Evolutionary conservation across 2,797 vertebrate genomes (phyloP).

Genomic region (Spea hammondii): DNA sequence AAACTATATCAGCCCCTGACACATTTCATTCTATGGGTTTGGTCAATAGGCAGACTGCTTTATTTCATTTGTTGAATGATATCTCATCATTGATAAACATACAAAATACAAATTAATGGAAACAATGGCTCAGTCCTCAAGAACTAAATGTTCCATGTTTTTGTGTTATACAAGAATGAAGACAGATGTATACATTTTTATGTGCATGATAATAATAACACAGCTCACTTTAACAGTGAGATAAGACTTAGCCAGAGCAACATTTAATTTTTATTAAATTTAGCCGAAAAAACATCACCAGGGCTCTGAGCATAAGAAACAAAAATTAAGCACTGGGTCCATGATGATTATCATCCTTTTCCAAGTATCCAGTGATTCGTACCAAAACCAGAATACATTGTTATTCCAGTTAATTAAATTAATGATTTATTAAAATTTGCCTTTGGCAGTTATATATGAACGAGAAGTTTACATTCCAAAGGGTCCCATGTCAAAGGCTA

Average conservation of each 20-base stretch:
- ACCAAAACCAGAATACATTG: too few species aligned
- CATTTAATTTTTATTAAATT: background rate
- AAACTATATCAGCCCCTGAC: constrained; percentile 49
- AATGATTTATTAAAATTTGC: too few species aligned
- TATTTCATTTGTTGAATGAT: constrained; percentile 45
- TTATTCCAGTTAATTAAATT: too few species aligned
- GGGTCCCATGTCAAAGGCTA: too few species aligned
- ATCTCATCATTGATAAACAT: constrained; percentile 30
- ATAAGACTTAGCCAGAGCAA: background rate
- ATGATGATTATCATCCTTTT: too few species aligned
- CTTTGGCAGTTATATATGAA: too few species aligned
- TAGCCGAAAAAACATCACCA: background rate
- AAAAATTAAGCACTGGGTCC: background rate
- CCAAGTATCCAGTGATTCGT: too few species aligned
- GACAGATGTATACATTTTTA: constrained; percentile 19
- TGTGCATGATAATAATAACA: background rate
- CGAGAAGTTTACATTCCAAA: too few species aligned
- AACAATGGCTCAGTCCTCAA: constrained; percentile 28
- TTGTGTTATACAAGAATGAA: constrained; percentile 19
- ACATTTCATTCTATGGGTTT: constrained; percentile 42
- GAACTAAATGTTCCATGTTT: constrained; percentile 22
- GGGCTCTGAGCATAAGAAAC: background rate
- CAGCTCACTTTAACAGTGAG: constrained; percentile 5
- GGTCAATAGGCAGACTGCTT: constrained; percentile 31
- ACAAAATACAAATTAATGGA: constrained; percentile 43